These are phyloP conservation scores for Lissocephala sabroskyi DNA, from an alignment of 2,888 invertebrate species.

Conservation along the genomic window DNA sequence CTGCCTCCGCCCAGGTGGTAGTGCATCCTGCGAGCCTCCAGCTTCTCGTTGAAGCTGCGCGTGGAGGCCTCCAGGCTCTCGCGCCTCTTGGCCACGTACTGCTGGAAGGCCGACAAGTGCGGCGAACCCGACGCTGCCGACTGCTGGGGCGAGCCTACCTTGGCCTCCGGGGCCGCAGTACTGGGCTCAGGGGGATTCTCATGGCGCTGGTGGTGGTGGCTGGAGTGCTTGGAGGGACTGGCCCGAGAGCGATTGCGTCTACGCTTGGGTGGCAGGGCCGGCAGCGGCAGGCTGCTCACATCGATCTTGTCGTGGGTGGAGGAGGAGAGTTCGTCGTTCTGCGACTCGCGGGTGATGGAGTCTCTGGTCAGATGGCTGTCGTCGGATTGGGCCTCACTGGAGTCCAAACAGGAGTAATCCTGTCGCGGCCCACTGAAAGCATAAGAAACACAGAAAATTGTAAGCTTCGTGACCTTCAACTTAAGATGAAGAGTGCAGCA, in stretches of 20 bases:
- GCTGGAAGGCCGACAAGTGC: slow-evolving; percentile 56
- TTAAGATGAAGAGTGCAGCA: too few relatives aligned
- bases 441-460: slow-evolving; percentile 9
- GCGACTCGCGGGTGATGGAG: slow-evolving; percentile 66
- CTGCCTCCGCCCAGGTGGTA: slow-evolving; percentile 60
- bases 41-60: slow-evolving; percentile 69
- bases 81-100: slow-evolving; percentile 68
- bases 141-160: slow-evolving; percentile 1
- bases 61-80: slow-evolving; percentile 69
- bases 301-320: slow-evolving; percentile 70
- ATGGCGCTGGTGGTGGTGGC: slow-evolving; percentile 21
- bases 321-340: slow-evolving; percentile 68
- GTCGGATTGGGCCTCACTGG: slow-evolving; percentile 70
- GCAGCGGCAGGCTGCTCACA: slow-evolving; percentile 69
- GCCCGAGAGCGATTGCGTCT: slow-evolving; percentile 64
- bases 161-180: too few relatives aligned
- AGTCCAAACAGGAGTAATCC: slow-evolving; percentile 65
- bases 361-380: slow-evolving; percentile 69
- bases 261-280: slow-evolving; percentile 70
- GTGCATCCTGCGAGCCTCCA: slow-evolving; percentile 72
- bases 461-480: too few relatives aligned
- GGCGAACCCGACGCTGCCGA: slow-evolving; percentile 1
- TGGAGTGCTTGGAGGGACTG: slow-evolving; percentile 56
- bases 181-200: not conserved
- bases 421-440: slow-evolving; percentile 41